Conservation (phyloP, 2,888 invertebrate species). For the Dorcus hopei region DNA sequence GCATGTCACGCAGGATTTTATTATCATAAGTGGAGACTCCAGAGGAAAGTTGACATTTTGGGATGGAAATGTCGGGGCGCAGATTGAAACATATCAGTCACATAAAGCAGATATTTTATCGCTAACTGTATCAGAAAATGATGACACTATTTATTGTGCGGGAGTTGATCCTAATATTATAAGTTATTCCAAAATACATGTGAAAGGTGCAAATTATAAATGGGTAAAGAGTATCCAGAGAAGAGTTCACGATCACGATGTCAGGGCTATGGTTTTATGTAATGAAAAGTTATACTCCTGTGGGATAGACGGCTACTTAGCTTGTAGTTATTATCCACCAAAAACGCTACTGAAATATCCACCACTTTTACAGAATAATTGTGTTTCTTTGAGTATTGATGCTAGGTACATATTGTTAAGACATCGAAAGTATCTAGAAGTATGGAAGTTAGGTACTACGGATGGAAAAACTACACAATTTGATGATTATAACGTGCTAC, state of each 20-base stretch:
- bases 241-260: conserved; percentile 83
- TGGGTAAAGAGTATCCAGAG: conserved; percentile 84
- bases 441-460: conserved; percentile 59
- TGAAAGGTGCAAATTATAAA: conserved; percentile 56
- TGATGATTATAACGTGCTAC: conserved; percentile 26
- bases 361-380: conserved; percentile 64
- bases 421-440: conserved; percentile 54
- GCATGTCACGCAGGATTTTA: conserved; percentile 75
- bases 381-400: conserved; percentile 54
- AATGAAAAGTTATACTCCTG: conserved; percentile 72
- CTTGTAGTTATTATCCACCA: conserved; percentile 67
- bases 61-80: conserved; percentile 78
- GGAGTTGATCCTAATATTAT: conserved; percentile 81
- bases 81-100: conserved; percentile 74
- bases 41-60: conserved; percentile 82
- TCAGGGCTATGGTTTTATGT: conserved; percentile 62
- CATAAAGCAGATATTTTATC: conserved; percentile 80
- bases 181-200: conserved; percentile 66
- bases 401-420: conserved; percentile 59
- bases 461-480: neutral
- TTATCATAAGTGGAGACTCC: conserved; percentile 85
- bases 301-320: conserved; percentile 77
- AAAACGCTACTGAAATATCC: conserved; percentile 68
- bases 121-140: conserved; percentile 67
- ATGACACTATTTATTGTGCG: conserved; percentile 69